These are phyloP conservation scores for Coccyzus lansbergi DNA, from an alignment of 2,797 vertebrate species.

Conservation along the genomic window DNA sequence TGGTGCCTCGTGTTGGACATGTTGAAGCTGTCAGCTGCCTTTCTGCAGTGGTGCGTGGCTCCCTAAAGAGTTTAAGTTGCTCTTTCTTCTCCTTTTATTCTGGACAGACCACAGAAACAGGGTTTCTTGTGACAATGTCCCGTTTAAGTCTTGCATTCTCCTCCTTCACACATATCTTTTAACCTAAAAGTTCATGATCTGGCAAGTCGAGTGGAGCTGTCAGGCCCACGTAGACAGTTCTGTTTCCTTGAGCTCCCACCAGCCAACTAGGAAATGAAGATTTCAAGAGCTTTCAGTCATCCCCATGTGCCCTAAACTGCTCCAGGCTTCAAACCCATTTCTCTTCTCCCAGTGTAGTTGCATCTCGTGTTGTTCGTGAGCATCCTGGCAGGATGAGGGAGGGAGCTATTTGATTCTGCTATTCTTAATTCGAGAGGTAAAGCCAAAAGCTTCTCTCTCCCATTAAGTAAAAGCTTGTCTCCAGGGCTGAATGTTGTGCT, in stretches of 20 bases:
- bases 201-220: neutral
- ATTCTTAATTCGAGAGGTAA: neutral
- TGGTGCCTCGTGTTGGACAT: accelerated
- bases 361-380: neutral
- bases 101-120: neutral
- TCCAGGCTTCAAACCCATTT: neutral
- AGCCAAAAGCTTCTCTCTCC: neutral
- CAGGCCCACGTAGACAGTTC: neutral
- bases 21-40: neutral
- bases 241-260: neutral
- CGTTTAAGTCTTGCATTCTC: accelerated
- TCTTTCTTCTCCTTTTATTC: neutral
- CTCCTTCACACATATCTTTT: neutral
- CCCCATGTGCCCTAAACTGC: accelerated
- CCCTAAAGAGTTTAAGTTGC: neutral
- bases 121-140: neutral
- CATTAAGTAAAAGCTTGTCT: neutral
- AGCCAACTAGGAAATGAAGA: neutral
- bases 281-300: neutral
- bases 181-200: neutral
- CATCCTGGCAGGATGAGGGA: neutral
- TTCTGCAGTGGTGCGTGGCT: neutral
- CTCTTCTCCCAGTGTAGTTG: neutral
- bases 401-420: neutral
- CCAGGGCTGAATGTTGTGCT: neutral